Percentiles rank a stretch among this genome's conserved stretches.
Conservation (phyloP, 2,797 vertebrate genomes). For the Bucorvus abyssinicus region DNA sequence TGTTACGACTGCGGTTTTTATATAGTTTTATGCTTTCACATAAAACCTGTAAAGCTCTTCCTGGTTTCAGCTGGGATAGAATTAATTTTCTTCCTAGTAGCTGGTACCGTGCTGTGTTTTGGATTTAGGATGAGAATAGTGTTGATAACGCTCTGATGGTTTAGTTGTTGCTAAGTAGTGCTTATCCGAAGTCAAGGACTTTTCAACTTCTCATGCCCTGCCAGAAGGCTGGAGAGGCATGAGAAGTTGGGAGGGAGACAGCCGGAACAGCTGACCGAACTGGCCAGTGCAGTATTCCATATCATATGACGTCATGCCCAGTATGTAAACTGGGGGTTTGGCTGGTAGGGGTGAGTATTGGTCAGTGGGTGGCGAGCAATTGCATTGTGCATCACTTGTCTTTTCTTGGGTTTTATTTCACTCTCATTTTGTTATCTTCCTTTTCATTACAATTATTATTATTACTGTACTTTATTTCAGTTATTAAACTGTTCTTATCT, state of each 20-base stretch:
- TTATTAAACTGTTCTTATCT: neutral
- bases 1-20: neutral
- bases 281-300: neutral
- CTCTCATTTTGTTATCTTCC: neutral
- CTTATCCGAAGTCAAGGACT: neutral
- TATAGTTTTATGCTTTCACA: neutral
- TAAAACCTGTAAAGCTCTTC: neutral
- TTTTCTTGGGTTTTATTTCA: neutral
- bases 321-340: neutral
- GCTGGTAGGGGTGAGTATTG: neutral
- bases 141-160: neutral
- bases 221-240: neutral
- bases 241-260: neutral
- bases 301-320: too few species aligned
- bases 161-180: neutral
- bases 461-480: neutral
- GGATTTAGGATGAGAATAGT: neutral
- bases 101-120: neutral
- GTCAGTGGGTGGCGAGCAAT: neutral
- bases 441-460: neutral
- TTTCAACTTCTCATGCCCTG: neutral
- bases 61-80: neutral
- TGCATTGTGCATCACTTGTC: neutral
- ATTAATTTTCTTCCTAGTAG: neutral
- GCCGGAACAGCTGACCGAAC: neutral